Evolutionary conservation across 2,888 invertebrate genomes (phyloP), one percentile per base, ranked within the genome.

Genomic region (Andrena flavipes): DNA sequence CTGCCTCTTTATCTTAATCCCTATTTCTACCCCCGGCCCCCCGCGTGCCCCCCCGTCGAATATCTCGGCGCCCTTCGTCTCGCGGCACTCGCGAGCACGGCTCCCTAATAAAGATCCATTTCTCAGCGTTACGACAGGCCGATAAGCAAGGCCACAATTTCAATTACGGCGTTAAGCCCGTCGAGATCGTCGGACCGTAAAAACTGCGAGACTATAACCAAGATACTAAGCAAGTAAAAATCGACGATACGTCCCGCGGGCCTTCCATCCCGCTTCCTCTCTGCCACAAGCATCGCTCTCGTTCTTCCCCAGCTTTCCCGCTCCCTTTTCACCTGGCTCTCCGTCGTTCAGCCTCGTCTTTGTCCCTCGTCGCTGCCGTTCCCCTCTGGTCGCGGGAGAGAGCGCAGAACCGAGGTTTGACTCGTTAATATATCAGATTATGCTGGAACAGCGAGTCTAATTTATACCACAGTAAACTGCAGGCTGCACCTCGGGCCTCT

Each of bases 401-500:
- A 70, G 67, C 75, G 81, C 72, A 69, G 77, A 80, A 48, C 75
- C 84, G 76, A 86, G 90, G 86, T 89, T 90, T 84, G 87, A 87
- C 87, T 88, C 89, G 88, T 89, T 88, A 90, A 90, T 89, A 89
- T 87, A 90, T 90, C 90, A 90, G 90, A 90, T 91, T 91, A 91
- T 90, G 87, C 87, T 89, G 88, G 85, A 91, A 91, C 88, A 90
- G 86, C 87, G 86, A 90, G 90, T 90, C 90, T 87, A 90, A 90
- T 90, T 90, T 90, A 91, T 90, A 89, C 85, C 89, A 86, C 86
- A 84, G 89, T 90, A 91, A 91, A 91, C 86, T 88, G 88, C 88
- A 87, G 82, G 77, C 82, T 88, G 87, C 81, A 85, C 85, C 88
- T 85, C 84, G 76, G 74, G 82, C 83, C 81, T 82, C 87, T 73